Evolutionary conservation across 2,113 vertebrate species (phyloP).

Genomic region (Otolemur garnettii): DNA sequence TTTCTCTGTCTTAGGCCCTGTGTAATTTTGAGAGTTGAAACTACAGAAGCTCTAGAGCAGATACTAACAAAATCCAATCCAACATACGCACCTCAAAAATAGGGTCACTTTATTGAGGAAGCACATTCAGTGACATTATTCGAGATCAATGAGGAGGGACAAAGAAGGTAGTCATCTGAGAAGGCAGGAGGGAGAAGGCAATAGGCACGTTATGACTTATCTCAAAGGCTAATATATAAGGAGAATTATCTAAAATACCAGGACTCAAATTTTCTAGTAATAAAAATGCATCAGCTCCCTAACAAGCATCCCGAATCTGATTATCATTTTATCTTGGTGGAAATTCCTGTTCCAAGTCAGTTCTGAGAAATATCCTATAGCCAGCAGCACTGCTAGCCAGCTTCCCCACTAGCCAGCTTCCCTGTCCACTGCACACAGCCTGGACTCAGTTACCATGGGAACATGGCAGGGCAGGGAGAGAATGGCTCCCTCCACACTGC

Average conservation of each 20-base stretch:
- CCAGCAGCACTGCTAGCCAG: not conserved
- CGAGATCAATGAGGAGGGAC: constrained; percentile 10
- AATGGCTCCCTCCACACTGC: not conserved
- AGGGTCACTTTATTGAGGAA: not conserved
- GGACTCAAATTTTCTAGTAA: not conserved
- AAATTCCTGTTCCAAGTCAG: not conserved
- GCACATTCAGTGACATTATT: not conserved
- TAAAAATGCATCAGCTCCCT: not conserved
- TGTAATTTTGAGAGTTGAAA: constrained; percentile 14
- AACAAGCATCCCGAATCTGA: not conserved
- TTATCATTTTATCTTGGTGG: constrained; percentile 8
- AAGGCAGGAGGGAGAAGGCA: not conserved
- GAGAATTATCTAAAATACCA: not conserved
- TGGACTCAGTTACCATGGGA: not conserved
- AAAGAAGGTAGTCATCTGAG: not conserved
- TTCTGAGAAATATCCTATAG: not conserved
- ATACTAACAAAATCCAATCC: constrained; percentile 21
- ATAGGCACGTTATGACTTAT: not conserved
- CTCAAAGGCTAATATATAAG: not conserved
- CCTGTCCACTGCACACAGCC: too few species aligned
- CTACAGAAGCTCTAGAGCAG: not conserved
- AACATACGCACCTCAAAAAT: constrained; percentile 48
- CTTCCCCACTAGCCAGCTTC: too few species aligned
- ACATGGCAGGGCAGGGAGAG: not conserved
- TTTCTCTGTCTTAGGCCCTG: not conserved